A percentile compares a stretch with the other conserved stretches of the same genome.
phyloP scores from a whole-genome alignment of 2,113 vertebrate genomes.

The Okapia johnstoni region DNA sequence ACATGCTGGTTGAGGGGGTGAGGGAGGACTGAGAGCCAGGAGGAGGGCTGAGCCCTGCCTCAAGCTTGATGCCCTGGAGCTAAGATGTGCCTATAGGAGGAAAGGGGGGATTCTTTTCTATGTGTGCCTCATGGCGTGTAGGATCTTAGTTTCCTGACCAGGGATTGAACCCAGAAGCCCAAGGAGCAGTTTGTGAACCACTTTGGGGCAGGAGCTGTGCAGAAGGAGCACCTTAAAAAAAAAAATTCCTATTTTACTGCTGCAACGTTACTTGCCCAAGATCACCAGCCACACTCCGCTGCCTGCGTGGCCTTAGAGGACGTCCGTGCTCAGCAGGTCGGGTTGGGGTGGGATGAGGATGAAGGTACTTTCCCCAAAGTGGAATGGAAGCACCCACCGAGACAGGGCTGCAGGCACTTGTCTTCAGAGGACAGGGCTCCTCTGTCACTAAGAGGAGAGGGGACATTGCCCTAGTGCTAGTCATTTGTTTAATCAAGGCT shows the following conservation, averaged over 20 bases:
- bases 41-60: not conserved
- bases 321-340: rapidly evolving
- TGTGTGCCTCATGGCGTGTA: not conserved
- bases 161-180: not conserved
- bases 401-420: not conserved
- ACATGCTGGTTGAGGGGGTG: rapidly evolving
- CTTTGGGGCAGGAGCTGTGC: not conserved
- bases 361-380: not conserved
- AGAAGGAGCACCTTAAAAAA: not conserved
- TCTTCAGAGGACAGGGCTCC: not conserved
- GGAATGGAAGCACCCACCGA: not conserved
- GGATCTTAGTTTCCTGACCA: not conserved
- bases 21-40: not conserved
- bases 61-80: not conserved
- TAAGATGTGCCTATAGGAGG: not conserved
- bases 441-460: not conserved
- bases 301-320: not conserved
- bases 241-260: not conserved
- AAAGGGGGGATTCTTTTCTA: not conserved
- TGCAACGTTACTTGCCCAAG: not conserved
- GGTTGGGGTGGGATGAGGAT: no score
- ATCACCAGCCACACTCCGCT: not conserved
- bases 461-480: not conserved
- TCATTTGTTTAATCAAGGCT: not conserved
- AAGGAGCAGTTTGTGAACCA: not conserved